These are phyloP conservation scores for Sebastes cheni DNA, from an alignment of 2,797 vertebrate genomes.

Conservation along the genomic window DNA sequence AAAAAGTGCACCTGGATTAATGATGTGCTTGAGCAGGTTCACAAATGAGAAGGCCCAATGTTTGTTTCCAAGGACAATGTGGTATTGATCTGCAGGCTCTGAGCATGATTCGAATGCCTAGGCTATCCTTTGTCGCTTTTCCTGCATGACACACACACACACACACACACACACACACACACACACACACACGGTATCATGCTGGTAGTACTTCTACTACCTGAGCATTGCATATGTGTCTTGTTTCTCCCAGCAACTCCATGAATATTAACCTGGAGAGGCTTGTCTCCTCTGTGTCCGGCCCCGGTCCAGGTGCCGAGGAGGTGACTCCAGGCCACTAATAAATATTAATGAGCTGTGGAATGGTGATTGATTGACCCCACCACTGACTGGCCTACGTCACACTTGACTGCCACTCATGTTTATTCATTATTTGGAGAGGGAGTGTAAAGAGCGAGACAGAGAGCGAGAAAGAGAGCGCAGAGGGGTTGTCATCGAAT, in stretches of 20 bases:
- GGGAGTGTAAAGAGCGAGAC: conserved; percentile 52
- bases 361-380: conserved; percentile 84
- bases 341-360: conserved; percentile 83
- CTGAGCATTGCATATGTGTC: conserved; percentile 57
- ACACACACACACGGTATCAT: not conserved
- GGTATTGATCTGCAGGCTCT: conserved; percentile 79
- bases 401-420: conserved; percentile 78
- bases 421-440: conserved; percentile 83
- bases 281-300: conserved; percentile 70
- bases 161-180: not conserved
- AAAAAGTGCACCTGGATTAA: conserved; percentile 77
- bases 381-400: conserved; percentile 76
- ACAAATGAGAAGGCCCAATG: conserved; percentile 80
- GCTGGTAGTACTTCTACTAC: conserved; percentile 30
- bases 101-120: conserved; percentile 72
- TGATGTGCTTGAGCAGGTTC: conserved; percentile 84
- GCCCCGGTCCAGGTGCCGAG: conserved; percentile 68
- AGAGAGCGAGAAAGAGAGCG: conserved; percentile 23
- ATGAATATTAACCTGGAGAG: conserved; percentile 79
- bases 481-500: conserved; percentile 55
- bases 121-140: conserved; percentile 51
- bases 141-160: not conserved
- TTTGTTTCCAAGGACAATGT: conserved; percentile 85
- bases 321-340: conserved; percentile 79
- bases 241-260: conserved; percentile 67